Conservation (phyloP, 2,888 invertebrate species). For the Pachymerium ferrugineum region DNA sequence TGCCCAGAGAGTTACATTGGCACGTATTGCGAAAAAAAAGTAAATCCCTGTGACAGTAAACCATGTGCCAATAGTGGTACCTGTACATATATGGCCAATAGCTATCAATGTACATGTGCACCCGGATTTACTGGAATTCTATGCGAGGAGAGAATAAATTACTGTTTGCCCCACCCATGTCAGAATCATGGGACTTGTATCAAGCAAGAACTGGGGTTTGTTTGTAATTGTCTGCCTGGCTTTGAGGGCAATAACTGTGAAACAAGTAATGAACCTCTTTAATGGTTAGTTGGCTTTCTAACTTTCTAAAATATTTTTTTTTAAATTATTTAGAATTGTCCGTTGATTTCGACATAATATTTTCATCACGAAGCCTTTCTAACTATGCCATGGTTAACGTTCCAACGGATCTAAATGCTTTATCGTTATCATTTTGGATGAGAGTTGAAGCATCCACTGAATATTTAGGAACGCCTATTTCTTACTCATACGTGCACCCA, state of each 20-base stretch:
- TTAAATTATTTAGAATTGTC: not conserved
- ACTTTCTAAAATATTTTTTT: not conserved
- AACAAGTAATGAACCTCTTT: not conserved
- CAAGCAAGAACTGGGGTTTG: slow-evolving; percentile 38
- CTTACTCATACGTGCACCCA: slow-evolving; percentile 53
- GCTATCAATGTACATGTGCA: not conserved
- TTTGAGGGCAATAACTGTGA: not conserved
- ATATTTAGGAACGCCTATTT: slow-evolving; percentile 58
- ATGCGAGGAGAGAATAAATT: slow-evolving; percentile 35
- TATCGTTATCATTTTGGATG: slow-evolving; percentile 63
- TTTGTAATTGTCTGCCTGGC: not conserved
- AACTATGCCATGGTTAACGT: not conserved
- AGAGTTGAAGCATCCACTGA: slow-evolving; percentile 51
- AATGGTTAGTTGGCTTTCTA: not conserved
- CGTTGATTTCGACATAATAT: not conserved
- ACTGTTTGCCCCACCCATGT: slow-evolving; percentile 43
- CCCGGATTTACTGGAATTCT: not conserved
- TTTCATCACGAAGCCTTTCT: not conserved
- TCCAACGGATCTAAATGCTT: slow-evolving; percentile 42
- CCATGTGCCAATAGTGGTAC: slow-evolving; percentile 45
- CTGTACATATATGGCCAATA: slow-evolving; percentile 42
- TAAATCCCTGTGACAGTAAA: slow-evolving; percentile 41
- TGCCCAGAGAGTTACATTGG: not conserved
- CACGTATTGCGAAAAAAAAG: not conserved
- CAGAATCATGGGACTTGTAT: slow-evolving; percentile 45